Conservation (phyloP, 2,113 vertebrate genomes). For the Nycticebus coucang region DNA sequence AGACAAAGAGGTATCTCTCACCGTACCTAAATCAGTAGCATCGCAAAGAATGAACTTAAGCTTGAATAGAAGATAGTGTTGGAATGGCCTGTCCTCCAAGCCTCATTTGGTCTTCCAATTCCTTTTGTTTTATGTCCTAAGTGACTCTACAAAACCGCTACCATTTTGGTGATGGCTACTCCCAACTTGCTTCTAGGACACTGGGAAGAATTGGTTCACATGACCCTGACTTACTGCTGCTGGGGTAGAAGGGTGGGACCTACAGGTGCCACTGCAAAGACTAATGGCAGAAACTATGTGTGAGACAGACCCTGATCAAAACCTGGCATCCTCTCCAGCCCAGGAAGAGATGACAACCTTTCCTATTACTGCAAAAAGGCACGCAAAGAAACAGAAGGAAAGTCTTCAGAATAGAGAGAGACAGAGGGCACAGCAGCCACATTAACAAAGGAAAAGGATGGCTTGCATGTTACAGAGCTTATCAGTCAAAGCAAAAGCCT, state of each 20-base stretch:
- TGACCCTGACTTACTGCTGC: background rate
- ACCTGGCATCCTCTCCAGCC: background rate
- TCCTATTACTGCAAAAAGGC: background rate
- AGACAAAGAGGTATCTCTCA: background rate
- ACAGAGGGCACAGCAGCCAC: background rate
- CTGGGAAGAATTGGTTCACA: background rate
- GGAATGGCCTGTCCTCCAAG: background rate
- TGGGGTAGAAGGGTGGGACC: background rate
- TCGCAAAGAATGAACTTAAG: background rate
- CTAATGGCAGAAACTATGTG: background rate
- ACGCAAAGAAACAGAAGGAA: background rate
- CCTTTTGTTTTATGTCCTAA: background rate
- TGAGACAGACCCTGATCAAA: background rate
- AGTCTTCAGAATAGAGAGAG: background rate
- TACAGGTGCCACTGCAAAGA: background rate
- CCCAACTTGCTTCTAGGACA: background rate
- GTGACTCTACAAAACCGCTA: background rate
- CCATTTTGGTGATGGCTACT: background rate
- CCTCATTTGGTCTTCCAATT: background rate
- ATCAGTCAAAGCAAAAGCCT: background rate
- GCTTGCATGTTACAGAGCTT: background rate
- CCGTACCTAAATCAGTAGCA: background rate
- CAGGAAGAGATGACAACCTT: background rate
- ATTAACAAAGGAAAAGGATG: background rate
- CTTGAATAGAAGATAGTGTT: background rate